phyloP scores from a whole-genome alignment of 2,888 invertebrate genomes.

The Melinopterus prodromus region DNA sequence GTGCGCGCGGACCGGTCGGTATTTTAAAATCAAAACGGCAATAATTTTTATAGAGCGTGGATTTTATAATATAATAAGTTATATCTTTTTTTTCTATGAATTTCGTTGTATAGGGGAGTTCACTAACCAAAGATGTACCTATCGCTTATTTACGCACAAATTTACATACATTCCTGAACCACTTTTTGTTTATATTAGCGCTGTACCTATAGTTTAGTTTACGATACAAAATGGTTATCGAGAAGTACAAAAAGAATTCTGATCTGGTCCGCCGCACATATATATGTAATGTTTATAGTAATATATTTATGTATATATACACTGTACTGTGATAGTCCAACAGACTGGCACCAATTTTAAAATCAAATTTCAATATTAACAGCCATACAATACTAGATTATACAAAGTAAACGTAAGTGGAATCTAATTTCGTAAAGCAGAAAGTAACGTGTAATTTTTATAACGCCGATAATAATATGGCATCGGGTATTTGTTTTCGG shows the following conservation, averaged over 20 bases:
- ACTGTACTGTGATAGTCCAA: constrained; percentile 57
- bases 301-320: constrained; percentile 49
- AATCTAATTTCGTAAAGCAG: neutral
- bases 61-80: too few relatives aligned
- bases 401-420: neutral
- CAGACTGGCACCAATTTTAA: constrained; percentile 57
- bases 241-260: constrained; percentile 4
- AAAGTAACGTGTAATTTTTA: neutral
- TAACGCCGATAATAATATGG: neutral
- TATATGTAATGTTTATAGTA: constrained; percentile 26
- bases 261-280: constrained; percentile 19
- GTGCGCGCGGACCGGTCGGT: neutral
- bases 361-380: constrained; percentile 45
- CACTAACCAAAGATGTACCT: neutral
- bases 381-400: constrained; percentile 40
- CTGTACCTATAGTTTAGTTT: constrained; percentile 28
- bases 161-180: constrained; percentile 7
- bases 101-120: neutral
- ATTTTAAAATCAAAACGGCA: constrained; percentile 15
- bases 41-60: neutral
- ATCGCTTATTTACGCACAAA: neutral
- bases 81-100: neutral
- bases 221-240: constrained; percentile 6
- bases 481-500: neutral
- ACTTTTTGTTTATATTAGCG: constrained; percentile 11